These are phyloP conservation scores for Turdus rufiventris DNA, from an alignment of 2,113 vertebrate species.

Conservation along the genomic window DNA sequence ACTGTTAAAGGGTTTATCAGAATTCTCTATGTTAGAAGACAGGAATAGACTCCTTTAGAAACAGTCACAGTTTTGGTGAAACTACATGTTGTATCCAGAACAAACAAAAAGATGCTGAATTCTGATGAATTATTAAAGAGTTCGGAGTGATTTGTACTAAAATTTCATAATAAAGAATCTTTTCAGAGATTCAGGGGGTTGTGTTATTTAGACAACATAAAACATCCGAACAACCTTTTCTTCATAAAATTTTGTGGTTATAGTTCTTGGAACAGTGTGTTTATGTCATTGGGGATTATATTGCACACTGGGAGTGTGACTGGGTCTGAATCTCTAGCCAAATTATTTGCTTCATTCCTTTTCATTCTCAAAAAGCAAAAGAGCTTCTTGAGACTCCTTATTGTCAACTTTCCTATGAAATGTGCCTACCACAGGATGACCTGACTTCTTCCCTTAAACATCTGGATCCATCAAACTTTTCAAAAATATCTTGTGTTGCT, in stretches of 20 bases:
- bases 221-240: background rate
- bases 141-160: background rate
- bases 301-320: background rate
- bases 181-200: background rate
- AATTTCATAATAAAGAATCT: background rate
- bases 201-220: background rate
- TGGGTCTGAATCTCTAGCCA: background rate
- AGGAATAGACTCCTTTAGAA: constrained; percentile 21
- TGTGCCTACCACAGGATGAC: background rate
- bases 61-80: background rate
- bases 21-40: background rate
- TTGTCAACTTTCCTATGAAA: background rate
- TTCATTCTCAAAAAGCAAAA: background rate
- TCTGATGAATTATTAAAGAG: background rate
- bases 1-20: background rate
- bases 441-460: background rate
- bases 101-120: background rate
- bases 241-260: background rate
- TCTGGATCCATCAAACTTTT: background rate
- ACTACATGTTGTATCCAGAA: background rate
- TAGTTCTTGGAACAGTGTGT: background rate
- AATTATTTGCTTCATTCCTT: background rate
- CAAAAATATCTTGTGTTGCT: background rate
- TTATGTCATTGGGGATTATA: background rate
- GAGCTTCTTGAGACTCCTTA: background rate